These are phyloP conservation scores for Eupithecia centaureata DNA, from an alignment of 2,888 invertebrate species.

Conservation along the genomic window DNA sequence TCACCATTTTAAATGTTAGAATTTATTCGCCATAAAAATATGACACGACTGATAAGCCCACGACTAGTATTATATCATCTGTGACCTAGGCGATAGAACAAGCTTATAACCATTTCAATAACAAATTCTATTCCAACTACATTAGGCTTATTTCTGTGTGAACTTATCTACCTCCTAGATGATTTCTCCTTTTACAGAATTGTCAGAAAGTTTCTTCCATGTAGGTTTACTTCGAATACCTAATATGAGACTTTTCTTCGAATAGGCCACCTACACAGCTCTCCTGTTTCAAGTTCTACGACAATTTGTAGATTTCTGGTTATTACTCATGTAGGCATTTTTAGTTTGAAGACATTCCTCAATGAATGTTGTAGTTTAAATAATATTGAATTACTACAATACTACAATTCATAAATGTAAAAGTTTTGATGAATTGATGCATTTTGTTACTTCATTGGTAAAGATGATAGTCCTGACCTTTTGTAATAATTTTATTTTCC, in stretches of 20 bases:
- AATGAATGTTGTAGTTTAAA: not conserved
- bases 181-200: slow-evolving; percentile 14
- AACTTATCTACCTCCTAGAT: slow-evolving; percentile 25
- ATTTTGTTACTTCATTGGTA: no score
- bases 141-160: not conserved
- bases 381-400: no score
- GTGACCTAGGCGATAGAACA: not conserved
- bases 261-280: slow-evolving; percentile 31
- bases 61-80: not conserved
- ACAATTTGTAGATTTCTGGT: slow-evolving; percentile 24
- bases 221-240: slow-evolving; percentile 25
- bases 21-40: not conserved
- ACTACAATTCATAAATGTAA: not conserved
- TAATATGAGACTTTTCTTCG: slow-evolving; percentile 28
- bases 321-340: slow-evolving; percentile 1
- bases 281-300: slow-evolving; percentile 30
- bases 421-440: no score
- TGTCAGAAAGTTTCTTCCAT: slow-evolving; percentile 23
- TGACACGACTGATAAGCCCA: not conserved
- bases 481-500: no score
- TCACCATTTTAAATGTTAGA: not conserved
- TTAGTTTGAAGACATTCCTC: not conserved
- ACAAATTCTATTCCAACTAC: not conserved
- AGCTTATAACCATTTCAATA: not conserved
- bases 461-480: no score